phyloP scores from a whole-genome alignment of 2,888 invertebrate genomes.

The Heliconius erato region DNA sequence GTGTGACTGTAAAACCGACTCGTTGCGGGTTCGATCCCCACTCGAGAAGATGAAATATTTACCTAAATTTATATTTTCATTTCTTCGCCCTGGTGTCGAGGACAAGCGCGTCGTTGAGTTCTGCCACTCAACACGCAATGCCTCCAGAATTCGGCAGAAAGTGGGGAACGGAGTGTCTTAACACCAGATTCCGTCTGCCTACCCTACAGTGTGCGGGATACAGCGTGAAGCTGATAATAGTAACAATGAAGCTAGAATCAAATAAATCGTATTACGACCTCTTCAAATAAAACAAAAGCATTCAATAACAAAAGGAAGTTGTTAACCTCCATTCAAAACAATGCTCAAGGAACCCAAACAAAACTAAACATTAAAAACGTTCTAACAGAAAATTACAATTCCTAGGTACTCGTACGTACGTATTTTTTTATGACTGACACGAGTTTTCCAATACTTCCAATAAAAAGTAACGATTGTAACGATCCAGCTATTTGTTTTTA shows the following conservation, averaged over 20 bases:
- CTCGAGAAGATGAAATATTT: too few species aligned
- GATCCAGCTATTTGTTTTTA: conserved; percentile 49
- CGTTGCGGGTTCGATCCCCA: too few species aligned
- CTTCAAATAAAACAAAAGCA: background rate
- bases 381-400: conserved; percentile 34
- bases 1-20: too few species aligned
- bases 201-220: too few species aligned
- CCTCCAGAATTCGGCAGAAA: too few species aligned
- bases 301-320: conserved; percentile 33
- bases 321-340: conserved; percentile 40
- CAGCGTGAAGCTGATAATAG: background rate
- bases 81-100: too few species aligned
- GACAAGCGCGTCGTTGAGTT: too few species aligned
- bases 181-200: too few species aligned
- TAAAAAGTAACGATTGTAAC: conserved; percentile 45
- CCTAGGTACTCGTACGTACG: conserved; percentile 28
- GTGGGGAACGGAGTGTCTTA: too few species aligned
- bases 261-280: background rate
- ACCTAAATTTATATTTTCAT: too few species aligned
- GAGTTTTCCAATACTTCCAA: conserved; percentile 49
- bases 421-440: conserved; percentile 43
- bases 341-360: conserved; percentile 36
- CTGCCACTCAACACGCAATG: too few species aligned
- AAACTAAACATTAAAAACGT: conserved; percentile 36
- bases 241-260: background rate